Conservation (phyloP, 2,113 vertebrate species). For the Apistogramma diplotaenia region DNA sequence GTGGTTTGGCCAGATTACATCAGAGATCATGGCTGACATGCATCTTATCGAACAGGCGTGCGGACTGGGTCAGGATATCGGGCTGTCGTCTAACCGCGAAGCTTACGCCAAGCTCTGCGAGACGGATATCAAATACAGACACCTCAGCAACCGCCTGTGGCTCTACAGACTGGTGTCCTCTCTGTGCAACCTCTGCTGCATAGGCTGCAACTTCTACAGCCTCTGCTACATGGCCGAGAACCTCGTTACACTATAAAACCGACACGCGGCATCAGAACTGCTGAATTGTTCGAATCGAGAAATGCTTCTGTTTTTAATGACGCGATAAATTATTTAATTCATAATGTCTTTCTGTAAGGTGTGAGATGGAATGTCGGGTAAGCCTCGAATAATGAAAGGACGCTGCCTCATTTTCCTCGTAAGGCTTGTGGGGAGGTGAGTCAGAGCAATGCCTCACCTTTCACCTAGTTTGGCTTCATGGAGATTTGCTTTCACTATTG, state of each 20-base stretch:
- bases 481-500: neutral
- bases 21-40: slow-evolving; percentile 78
- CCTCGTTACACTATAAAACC: slow-evolving; percentile 66
- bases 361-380: neutral
- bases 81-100: slow-evolving; percentile 70
- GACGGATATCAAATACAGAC: slow-evolving; percentile 68
- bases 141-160: slow-evolving; percentile 68
- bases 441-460: slow-evolving; percentile 37
- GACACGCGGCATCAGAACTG: slow-evolving; percentile 3
- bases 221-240: slow-evolving; percentile 78
- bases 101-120: slow-evolving; percentile 72
- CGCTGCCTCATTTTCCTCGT: neutral
- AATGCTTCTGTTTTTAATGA: neutral
- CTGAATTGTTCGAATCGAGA: neutral
- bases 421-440: neutral
- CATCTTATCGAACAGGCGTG: slow-evolving; percentile 76
- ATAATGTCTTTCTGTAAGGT: neutral
- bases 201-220: slow-evolving; percentile 79
- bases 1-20: slow-evolving; percentile 81
- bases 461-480: slow-evolving; percentile 35
- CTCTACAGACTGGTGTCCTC: slow-evolving; percentile 77
- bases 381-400: slow-evolving; percentile 17
- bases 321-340: slow-evolving; percentile 34
- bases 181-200: slow-evolving; percentile 84
- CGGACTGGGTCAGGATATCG: slow-evolving; percentile 78